These are phyloP conservation scores for Dicycla oo DNA, from an alignment of 2,888 invertebrate genomes.

Conservation along the genomic window DNA sequence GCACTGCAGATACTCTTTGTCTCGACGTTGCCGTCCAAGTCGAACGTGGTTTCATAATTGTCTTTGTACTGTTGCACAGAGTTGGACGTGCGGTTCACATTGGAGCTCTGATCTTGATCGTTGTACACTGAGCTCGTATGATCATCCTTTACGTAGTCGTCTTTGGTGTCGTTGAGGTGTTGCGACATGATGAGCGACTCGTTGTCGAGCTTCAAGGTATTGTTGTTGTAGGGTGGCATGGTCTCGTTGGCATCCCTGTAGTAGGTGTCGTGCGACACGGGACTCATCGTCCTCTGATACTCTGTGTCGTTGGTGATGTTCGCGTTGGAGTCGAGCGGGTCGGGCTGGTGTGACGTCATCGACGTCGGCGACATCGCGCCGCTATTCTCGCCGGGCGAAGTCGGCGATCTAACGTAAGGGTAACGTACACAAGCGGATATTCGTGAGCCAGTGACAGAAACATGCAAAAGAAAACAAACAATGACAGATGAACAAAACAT, in stretches of 20 bases:
- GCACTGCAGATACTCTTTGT: constrained; percentile 96
- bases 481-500: constrained; percentile 79
- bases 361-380: constrained; percentile 87
- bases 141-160: constrained; percentile 82
- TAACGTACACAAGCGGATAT: constrained; percentile 88
- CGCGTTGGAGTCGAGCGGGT: constrained; percentile 78
- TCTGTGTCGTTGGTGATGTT: constrained; percentile 78
- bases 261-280: constrained; percentile 92
- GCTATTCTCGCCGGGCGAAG: constrained; percentile 83
- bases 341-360: constrained; percentile 78
- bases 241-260: constrained; percentile 79
- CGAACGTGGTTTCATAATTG: constrained; percentile 96
- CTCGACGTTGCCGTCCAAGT: constrained; percentile 97
- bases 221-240: constrained; percentile 85
- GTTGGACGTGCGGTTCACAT: constrained; percentile 77
- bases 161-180: constrained; percentile 83
- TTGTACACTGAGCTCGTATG: constrained; percentile 81
- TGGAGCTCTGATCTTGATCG: constrained; percentile 80
- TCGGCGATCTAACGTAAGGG: constrained; percentile 87
- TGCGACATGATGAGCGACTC: constrained; percentile 87
- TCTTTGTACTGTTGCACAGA: constrained; percentile 90
- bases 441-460: constrained; percentile 88
- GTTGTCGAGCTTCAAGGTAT: constrained; percentile 87
- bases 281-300: constrained; percentile 83
- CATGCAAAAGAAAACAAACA: constrained; percentile 88